Percentiles rank a stretch among this genome's conserved stretches.
phyloP scores from a whole-genome alignment of 2,113 vertebrate species.

The Periophthalmodon schlosseri region DNA sequence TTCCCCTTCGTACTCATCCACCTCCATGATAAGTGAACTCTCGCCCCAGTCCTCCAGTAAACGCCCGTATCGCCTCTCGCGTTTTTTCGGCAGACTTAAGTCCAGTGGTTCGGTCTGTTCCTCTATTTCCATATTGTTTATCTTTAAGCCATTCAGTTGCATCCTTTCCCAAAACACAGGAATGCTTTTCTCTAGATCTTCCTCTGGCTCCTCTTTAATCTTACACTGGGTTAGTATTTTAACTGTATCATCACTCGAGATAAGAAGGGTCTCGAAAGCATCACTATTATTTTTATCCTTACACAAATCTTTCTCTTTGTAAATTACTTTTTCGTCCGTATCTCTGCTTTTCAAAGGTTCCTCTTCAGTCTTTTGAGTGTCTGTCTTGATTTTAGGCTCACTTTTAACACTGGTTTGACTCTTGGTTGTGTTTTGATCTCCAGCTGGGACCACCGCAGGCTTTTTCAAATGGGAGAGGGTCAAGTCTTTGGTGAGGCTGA shows the following conservation, averaged over 20 bases:
- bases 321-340: not conserved
- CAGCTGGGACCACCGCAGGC: conserved; percentile 38
- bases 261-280: conserved; percentile 23
- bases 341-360: conserved; percentile 30
- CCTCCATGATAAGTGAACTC: conserved; percentile 77
- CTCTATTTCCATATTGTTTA: conserved; percentile 16
- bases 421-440: conserved; percentile 23
- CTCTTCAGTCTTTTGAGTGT: conserved; percentile 1
- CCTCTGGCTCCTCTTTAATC: conserved; percentile 44
- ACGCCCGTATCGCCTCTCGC: conserved; percentile 45
- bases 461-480: conserved; percentile 27
- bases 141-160: conserved; percentile 23
- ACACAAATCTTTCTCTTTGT: conserved; percentile 15
- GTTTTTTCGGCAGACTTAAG: conserved; percentile 75
- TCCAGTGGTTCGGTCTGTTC: conserved; percentile 74
- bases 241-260: conserved; percentile 9
- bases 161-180: conserved; percentile 35
- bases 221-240: conserved; percentile 18
- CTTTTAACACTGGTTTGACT: conserved; percentile 22
- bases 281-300: conserved; percentile 21
- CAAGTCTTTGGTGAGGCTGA: conserved; percentile 68
- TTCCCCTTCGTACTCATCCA: conserved; percentile 78
- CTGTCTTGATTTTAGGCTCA: conserved; percentile 27
- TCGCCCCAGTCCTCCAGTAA: conserved; percentile 59
- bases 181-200: conserved; percentile 21